Conservation (phyloP, 1,140 invertebrate species). For the Ceratina australensis region DNA sequence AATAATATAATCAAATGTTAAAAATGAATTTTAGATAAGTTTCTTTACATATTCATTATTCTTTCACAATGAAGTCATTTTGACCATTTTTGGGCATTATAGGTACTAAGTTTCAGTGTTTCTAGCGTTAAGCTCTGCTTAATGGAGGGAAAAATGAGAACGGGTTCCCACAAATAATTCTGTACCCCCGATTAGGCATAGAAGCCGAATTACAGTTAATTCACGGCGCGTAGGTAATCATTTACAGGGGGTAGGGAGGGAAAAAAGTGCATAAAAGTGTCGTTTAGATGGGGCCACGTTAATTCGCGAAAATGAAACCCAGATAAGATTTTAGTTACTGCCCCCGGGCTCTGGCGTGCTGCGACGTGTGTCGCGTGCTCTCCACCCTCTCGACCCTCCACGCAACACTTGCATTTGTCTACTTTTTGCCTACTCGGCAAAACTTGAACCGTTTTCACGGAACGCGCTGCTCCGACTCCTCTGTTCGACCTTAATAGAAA, state of each 20-base stretch:
- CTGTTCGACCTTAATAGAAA: too few species aligned
- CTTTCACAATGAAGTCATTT: too few species aligned
- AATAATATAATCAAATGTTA: too few species aligned
- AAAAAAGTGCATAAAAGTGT: conserved; percentile 5
- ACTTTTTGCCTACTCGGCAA: conserved; percentile 2
- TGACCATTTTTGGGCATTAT: too few species aligned
- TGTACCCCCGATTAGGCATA: neutral
- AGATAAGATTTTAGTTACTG: conserved; percentile 30
- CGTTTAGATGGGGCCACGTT: conserved; percentile 6
- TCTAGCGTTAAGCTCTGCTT: too few species aligned
- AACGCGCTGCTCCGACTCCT: neutral
- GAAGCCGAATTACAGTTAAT: neutral
- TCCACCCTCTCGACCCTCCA: neutral
- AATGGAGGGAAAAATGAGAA: neutral
- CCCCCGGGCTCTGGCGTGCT: neutral
- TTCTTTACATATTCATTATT: too few species aligned
- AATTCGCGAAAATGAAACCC: conserved; percentile 24
- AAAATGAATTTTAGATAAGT: too few species aligned
- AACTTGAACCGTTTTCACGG: neutral
- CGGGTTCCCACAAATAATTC: neutral
- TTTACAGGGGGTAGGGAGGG: too few species aligned
- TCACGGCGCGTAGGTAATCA: neutral
- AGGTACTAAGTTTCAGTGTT: too few species aligned
- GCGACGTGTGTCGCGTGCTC: conserved; percentile 31
- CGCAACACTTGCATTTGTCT: conserved; percentile 35